Base-by-base conservation (phyloP, 2,888 invertebrate genomes). In the Cabera pusaria region DNA sequence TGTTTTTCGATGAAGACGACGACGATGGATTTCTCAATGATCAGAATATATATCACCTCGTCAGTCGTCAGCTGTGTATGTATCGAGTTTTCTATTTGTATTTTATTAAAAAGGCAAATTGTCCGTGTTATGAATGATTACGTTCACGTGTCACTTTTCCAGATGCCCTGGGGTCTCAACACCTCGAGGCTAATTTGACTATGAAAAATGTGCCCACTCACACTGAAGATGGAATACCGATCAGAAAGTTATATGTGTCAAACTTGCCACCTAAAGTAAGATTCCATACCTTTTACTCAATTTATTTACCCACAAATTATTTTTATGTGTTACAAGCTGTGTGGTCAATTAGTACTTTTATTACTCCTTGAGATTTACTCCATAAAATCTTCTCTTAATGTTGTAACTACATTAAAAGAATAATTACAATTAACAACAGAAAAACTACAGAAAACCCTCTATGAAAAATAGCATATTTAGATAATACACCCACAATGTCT, bases 141-240 rank as follows among this genome's bases (percentile, higher is more conserved):
- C 14, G 2, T 5, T 6, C 18, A 18, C 11, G 6, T 26, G 4
- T 17, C 16, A 6, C 12, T 39, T 26, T 79, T 80, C 34, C 64
- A 85, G 84, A 72, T 71, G 58, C 72, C 6, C 51, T 78, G 21
- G 65, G 64, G 54, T 63, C 80, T 22, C 72, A n/a, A n/a, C n/a
- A 69, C 58, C 56, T 76, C 25, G 72, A 77, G 36, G 56, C 63
- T 16, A 50, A 69, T 76, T 67, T 39, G 65, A 63, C 20, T 44
- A 74, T 42, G 63, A 73, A n/a, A 59, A 77, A 65, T 64, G 72
- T 77, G 47, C 87, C 88, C 36, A 88, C 87, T 44, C 86, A 87
- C 46, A 91, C 90, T 17, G 86, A 90, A 70, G 90, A 92, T 71
- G 90, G 90, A 40, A 87, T 90, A 61, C 91, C 90, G 7, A 90